Base-by-base conservation (phyloP, 2,113 vertebrate species). In the Motacilla alba region DNA sequence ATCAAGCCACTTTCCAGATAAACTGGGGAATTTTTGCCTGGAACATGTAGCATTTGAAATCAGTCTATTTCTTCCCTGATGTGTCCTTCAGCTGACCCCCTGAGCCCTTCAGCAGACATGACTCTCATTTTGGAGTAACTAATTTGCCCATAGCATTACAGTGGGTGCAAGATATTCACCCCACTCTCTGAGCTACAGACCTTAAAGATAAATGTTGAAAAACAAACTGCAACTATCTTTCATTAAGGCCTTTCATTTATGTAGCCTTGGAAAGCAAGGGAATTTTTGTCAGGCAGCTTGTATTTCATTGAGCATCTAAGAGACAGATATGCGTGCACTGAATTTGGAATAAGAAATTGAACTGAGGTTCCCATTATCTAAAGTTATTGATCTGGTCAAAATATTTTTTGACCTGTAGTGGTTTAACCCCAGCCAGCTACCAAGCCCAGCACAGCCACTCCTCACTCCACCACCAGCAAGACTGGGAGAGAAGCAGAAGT, bases 401-500 rank as follows among this genome's bases (percentile, higher is more conserved):
- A 37, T 39, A 37, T 31, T 82, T 84, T 37, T 52, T 6, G 2
- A 46, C 28, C 14, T 5, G 18, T 16, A 11, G 15, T 33, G 4
- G 6, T 66, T 52, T 59, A 67, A 74, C 5, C 22, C 23, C 37
- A 74, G 44, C 6, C 52, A 74, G 27, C 18, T 37, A 59, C 23
- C 27, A 44, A n/a, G 19, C 3, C 7, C 11, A 0, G 1, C 27
- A 37, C 3, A 73, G 22, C 7, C 12, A 6, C 6, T 49, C 11
- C 11, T 47, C 30, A 35, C 17, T 63, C 11, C 30, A 44, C 21
- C 28, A 39, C 28, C 52, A 52, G 20, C 0, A 1, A 33, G 26
- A 28, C 39, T 37, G 23, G 27, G 43, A 74, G 15, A 59, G 37
- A 59, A 67, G 37, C 23, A 23, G 16, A 52, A 46, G 19, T 28